Evolutionary conservation across 1,140 invertebrate species (phyloP), one percentile per base, ranked within the genome.

Genomic region (Pachypsylla venusta): DNA sequence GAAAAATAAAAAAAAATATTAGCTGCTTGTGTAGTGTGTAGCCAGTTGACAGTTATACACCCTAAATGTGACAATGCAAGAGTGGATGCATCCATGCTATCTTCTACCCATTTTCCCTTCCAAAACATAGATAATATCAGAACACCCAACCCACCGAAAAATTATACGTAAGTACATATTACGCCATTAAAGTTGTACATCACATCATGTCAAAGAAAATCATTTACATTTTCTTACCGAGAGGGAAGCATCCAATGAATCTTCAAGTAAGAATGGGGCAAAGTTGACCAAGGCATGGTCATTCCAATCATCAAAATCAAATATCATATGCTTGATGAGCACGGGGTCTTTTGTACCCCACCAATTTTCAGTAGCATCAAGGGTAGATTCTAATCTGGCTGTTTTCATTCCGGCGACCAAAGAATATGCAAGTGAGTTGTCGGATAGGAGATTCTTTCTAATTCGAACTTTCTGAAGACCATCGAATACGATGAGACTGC

Each of bases 231-330:
- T 19, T 61, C 62, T 64, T 61, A 68, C 75, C 0, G 87, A 90
- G n/a, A 87, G 74, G 60, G 83, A 85, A 0, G 82, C 78, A 61
- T 85, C 81, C 64, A 89, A 81, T 53, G 77, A 75, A 65, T 89
- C 80, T 68, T 82, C 82, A 35, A 82, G 77, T 35, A 97, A 76
- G 71, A 84, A 99, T 0, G 94, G 95, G 59, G 81, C 78, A 71
- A 87, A 99, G 19, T 84, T 77, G 0, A 93, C 93, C 30, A 94
- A 81, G 0, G 93, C 93, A 70, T 93, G 94, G 73, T 93, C 92
- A 69, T 99, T 99, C 96, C 96, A 98, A 69, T 98, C 95, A 71
- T 99, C 93, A 75, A 99, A 98, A 75, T 99, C 97, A 71, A 99
- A 99, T 64, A 99, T 96, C 68, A 84, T 79, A 53, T 82, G 77